Evolutionary conservation across 2,797 vertebrate species (phyloP), one percentile per base, ranked within the genome.

Genomic region (Tenualosa thibaudeaui): DNA sequence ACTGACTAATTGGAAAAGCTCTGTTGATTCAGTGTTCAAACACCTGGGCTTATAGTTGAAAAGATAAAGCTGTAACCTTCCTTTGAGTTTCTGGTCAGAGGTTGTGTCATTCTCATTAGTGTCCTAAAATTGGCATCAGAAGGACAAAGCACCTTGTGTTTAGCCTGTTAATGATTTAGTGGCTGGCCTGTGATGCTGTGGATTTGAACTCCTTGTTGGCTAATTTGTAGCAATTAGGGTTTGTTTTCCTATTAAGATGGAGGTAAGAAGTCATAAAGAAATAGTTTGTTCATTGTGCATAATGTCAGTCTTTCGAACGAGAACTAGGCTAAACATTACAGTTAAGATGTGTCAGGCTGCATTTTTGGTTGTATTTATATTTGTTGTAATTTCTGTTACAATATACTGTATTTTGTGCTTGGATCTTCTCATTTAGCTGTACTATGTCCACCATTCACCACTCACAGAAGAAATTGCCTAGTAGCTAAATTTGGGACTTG

Each of bases 151-250:
- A 3, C 60, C 85, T 90, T 89, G 87, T 90, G 85, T 85, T 82
- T 82, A 84, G 43, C 15, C 50, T 84, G 81, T 85, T 88, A 87
- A 89, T 87, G 86, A 90, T 91, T 90, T 89, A 88, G 88, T 0
- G 12, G 81, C 81, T 87, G 84, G 89, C 90, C 89, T 84, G 81
- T 86, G 86, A 87, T 90, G 86, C 89, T 87, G 81, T 60, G 86
- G 83, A 84, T 84, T 87, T 82, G 85, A 89, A 89, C 83, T 90
- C 85, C 87, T 86, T 86, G 37, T 87, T 87, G 86, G 88, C 91
- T 93, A 90, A 93, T 93, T 94, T 90, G 87, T 82, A 89, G 89
- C 90, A 93, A 93, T 95, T 94, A 92, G 86, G 85, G 92, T 89
- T 86, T 19, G 26, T 87, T 91, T 91, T 91, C 85, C 87, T 58